Percentiles rank a stretch among this genome's conserved stretches.
phyloP scores from a whole-genome alignment of 2,113 vertebrate genomes.

The Tringa solitaria region DNA sequence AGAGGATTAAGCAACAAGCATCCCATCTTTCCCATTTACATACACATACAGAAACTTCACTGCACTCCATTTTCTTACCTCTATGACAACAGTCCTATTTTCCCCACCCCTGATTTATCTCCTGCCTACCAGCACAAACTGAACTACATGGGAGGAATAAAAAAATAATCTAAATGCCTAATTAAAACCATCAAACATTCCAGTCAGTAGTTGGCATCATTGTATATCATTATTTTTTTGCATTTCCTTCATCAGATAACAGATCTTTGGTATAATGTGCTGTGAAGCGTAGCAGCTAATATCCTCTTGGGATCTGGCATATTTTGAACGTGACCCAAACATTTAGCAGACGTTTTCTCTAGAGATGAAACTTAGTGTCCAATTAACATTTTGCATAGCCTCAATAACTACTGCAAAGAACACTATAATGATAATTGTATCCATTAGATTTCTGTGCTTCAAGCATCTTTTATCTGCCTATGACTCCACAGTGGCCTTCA shows the following conservation, averaged over 20 bases:
- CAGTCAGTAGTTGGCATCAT: background rate
- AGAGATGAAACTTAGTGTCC: background rate
- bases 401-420: background rate
- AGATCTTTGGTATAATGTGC: background rate
- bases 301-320: background rate
- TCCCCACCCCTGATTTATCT: background rate
- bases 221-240: background rate
- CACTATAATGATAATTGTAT: background rate
- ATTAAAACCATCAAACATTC: background rate
- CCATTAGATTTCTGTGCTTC: background rate
- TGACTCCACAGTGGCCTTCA: conserved; percentile 1
- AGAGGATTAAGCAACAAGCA: background rate
- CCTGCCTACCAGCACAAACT: background rate
- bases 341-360: background rate
- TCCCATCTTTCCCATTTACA: background rate
- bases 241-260: background rate
- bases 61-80: background rate
- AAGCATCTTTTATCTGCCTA: background rate
- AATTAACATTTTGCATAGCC: conserved; percentile 22
- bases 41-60: background rate
- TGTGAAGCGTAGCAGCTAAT: background rate
- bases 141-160: background rate
- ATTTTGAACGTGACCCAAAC: background rate
- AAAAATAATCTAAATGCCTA: background rate
- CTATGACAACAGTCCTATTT: background rate